phyloP scores from a whole-genome alignment of 2,797 vertebrate species.

The Catharus ustulatus region DNA sequence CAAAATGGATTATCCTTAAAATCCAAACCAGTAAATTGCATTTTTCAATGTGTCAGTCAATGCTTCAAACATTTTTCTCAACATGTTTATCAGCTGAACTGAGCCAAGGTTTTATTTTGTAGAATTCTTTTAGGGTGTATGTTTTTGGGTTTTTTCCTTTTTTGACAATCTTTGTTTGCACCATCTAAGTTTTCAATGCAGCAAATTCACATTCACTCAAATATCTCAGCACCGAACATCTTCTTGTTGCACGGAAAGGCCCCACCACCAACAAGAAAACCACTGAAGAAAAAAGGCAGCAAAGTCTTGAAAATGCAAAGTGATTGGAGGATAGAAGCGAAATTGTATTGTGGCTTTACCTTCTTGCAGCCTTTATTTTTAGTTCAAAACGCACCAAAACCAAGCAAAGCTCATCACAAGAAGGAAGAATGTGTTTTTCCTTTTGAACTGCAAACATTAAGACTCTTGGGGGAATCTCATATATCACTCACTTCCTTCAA shows the following conservation, averaged over 20 bases:
- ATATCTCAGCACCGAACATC: background rate
- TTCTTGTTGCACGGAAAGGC: background rate
- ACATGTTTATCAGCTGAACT: background rate
- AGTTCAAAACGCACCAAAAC: background rate
- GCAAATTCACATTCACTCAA: background rate
- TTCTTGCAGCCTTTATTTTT: background rate
- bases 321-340: background rate
- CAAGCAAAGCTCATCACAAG: background rate
- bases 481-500: background rate
- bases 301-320: background rate
- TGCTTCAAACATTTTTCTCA: background rate
- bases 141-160: rapidly evolving
- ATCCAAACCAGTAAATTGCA: background rate
- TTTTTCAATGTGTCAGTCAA: background rate
- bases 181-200: background rate
- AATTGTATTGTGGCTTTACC: background rate
- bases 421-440: background rate
- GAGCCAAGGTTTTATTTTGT: background rate
- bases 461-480: background rate
- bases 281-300: background rate
- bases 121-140: rapidly evolving
- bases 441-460: background rate
- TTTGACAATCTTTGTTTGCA: background rate
- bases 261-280: background rate
- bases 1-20: background rate